Base-by-base conservation (phyloP, 2,113 vertebrate genomes). In the Hydropotes inermis region DNA sequence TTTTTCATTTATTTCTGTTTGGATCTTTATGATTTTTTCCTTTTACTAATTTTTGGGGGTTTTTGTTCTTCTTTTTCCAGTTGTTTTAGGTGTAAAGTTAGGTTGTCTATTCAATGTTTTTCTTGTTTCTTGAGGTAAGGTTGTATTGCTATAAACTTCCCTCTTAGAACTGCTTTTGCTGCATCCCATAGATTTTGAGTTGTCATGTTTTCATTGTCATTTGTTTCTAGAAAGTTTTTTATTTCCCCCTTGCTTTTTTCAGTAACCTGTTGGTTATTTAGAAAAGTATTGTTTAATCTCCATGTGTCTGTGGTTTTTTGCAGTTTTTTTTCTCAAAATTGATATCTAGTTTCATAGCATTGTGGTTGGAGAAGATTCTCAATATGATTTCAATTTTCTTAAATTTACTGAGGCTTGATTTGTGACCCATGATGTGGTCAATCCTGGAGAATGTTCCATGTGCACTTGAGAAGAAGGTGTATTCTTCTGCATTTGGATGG, bases 101-200 rank as follows among this genome's bases (percentile, higher is more conserved):
- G 61, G 30, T 8, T n/a, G 30, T n/a, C 61, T n/a, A 1, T 4
- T 64, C 7, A 7, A 2, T 4, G 60, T 8, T 64, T 33, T 3
- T 33, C 60, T 33, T 64, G 30, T 33, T 61, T 8, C 30, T 64
- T 64, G 60, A 17, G 60, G 60, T 4, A 33, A 7, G 14, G 3
- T 1, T 4, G 14, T 17, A 0, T 4, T 33, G 30, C 60, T 7
- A 7, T 61, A 7, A 33, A 7, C 28, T 33, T 16, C 30, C 6
- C 60, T 64, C 60, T 64, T 30, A 8, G 60, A 33, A 33, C 60
- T 64, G 60, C 14, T 16, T 8, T 16, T 33, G 3, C 61, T 64
- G 7, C 61, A 0, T 64, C 61, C 15, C 61, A 8, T 17, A 64
- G 61, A 30, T 16, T 33, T 64, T 33, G 61, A 64, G 14, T 16